These are phyloP conservation scores for Hydrozoanthus tunicans DNA, from an alignment of 64 coral and sea anemone genomes.

Conservation along the genomic window DNA sequence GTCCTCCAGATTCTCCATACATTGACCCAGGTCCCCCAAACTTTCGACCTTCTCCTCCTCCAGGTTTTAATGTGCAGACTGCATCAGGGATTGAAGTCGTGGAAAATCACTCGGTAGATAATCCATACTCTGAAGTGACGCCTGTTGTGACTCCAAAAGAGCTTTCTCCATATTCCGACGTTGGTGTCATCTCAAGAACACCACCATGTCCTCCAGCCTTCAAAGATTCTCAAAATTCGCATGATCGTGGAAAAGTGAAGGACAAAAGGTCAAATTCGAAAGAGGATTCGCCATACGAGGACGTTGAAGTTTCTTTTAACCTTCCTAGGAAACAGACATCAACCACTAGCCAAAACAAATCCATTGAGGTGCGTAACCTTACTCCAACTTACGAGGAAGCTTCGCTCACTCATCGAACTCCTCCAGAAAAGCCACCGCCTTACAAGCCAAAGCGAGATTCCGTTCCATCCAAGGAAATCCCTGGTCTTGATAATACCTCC, in stretches of 20 bases:
- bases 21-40: slow-evolving; percentile 34
- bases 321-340: not conserved
- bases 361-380: not conserved
- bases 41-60: slow-evolving; percentile 32
- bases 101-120: not conserved
- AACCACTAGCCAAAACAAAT: not conserved
- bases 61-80: slow-evolving; percentile 6
- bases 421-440: slow-evolving; percentile 43
- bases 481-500: not conserved
- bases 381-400: slow-evolving; percentile 6
- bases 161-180: slow-evolving; percentile 35
- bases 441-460: slow-evolving; percentile 30
- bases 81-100: not conserved
- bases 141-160: not conserved
- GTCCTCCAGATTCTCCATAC: slow-evolving; percentile 48
- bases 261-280: not conserved
- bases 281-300: slow-evolving; percentile 25
- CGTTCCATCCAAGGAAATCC: not conserved
- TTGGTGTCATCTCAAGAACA: slow-evolving; percentile 21
- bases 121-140: slow-evolving; percentile 28
- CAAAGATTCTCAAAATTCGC: not conserved
- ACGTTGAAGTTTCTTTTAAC: slow-evolving; percentile 21
- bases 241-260: not conserved
- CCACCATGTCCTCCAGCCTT: slow-evolving; percentile 41
- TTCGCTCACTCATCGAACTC: not conserved